phyloP scores from a whole-genome alignment of 2,888 invertebrate genomes.

The Ischnus inquisitorius region DNA sequence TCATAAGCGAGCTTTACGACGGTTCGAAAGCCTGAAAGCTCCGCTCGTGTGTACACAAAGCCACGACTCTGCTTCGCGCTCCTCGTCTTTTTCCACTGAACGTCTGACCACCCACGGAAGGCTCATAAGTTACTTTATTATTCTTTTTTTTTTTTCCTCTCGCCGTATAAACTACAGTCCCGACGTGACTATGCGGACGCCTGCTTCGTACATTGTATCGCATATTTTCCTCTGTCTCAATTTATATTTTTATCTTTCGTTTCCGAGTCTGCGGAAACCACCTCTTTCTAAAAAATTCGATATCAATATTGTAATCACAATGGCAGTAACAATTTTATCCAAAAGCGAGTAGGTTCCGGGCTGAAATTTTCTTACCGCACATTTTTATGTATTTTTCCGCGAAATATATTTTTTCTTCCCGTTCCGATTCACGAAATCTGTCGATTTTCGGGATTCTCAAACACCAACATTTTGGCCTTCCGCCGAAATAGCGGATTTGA shows the following conservation, averaged over 20 bases:
- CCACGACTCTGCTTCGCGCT: background rate
- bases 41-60: background rate
- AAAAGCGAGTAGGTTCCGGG: too few species aligned
- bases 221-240: background rate
- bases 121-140: background rate
- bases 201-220: background rate
- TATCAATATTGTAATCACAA: too few species aligned
- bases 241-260: background rate
- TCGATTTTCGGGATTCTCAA: too few species aligned
- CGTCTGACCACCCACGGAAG: background rate
- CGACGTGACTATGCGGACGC: background rate
- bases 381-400: too few species aligned
- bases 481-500: too few species aligned
- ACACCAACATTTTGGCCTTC: too few species aligned
- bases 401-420: too few species aligned
- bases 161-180: background rate
- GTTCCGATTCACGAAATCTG: too few species aligned
- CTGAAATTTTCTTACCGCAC: too few species aligned
- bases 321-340: too few species aligned
- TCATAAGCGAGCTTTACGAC: slow-evolving; percentile 50
- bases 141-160: background rate
- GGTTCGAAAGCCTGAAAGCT: background rate
- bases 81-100: background rate
- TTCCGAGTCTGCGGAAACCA: too few species aligned
- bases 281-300: too few species aligned